Conservation (phyloP, 2,113 vertebrate genomes). For the Junco hyemalis region DNA sequence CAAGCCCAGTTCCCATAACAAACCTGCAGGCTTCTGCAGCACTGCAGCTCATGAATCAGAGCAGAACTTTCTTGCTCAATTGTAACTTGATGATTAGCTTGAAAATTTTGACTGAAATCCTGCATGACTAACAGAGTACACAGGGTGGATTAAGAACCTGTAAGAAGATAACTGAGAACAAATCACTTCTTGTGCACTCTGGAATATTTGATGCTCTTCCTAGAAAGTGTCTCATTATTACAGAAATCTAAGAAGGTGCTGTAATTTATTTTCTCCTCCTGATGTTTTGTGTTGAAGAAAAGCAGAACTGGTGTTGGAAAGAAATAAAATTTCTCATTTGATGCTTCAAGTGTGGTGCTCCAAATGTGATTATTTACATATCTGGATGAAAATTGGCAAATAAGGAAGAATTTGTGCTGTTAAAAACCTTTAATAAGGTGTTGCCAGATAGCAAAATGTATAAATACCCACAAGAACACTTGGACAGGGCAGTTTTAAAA, state of each 20-base stretch:
- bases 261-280: background rate
- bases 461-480: background rate
- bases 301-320: background rate
- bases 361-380: background rate
- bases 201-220: background rate
- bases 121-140: background rate
- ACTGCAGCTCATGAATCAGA: background rate
- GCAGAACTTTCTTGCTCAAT: background rate
- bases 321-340: background rate
- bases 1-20: background rate
- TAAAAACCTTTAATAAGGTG: background rate
- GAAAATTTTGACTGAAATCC: background rate
- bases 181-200: background rate
- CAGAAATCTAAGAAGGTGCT: background rate
- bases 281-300: background rate
- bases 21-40: background rate
- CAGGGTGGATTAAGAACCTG: background rate
- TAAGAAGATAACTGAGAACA: background rate
- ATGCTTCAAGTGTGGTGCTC: background rate
- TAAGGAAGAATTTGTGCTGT: background rate
- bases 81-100: background rate
- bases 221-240: background rate
- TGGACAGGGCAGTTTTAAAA: background rate
- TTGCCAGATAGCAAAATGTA: background rate
- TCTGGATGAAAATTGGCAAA: background rate